Evolutionary conservation across 1,140 invertebrate species (phyloP).

Genomic region (Hestina assimilis): DNA sequence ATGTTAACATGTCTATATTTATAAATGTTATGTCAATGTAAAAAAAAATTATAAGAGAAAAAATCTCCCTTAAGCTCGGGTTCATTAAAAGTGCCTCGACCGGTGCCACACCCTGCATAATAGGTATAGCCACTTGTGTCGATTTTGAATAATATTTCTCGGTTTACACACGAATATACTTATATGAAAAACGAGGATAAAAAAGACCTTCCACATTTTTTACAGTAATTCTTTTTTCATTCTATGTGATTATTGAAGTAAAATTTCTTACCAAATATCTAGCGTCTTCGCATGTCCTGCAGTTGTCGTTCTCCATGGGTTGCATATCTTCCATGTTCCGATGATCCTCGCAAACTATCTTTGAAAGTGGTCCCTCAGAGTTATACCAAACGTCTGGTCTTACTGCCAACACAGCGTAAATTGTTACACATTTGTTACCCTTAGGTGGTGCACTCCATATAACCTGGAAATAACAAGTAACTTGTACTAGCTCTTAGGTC

Average conservation of each 20-base stretch:
- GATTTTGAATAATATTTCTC: too few relatives aligned
- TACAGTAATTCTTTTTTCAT: not conserved
- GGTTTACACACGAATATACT: too few relatives aligned
- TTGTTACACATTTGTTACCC: slow-evolving; percentile 62
- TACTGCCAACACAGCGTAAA: slow-evolving; percentile 61
- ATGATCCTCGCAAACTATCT: slow-evolving; percentile 53
- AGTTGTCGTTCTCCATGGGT: slow-evolving; percentile 57
- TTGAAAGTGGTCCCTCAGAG: slow-evolving; percentile 57
- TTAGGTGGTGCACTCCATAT: slow-evolving; percentile 61
- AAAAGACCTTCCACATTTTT: too few relatives aligned
- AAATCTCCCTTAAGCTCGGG: too few relatives aligned
- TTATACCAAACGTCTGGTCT: slow-evolving; percentile 62
- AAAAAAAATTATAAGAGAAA: too few relatives aligned
- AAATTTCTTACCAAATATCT: slow-evolving; percentile 50
- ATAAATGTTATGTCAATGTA: too few relatives aligned
- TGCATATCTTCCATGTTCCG: slow-evolving; percentile 65
- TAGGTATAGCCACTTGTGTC: too few relatives aligned
- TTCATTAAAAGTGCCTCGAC: too few relatives aligned
- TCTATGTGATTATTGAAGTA: not conserved
- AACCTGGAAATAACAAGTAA: slow-evolving; percentile 30
- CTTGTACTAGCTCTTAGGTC: too few relatives aligned
- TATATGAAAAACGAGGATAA: too few relatives aligned
- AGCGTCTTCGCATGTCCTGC: slow-evolving; percentile 60
- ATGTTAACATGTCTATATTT: too few relatives aligned
- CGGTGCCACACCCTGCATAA: too few relatives aligned